These are phyloP conservation scores for Porites divaricata DNA, from an alignment of 92 coral and sea anemone genomes.

Conservation along the genomic window DNA sequence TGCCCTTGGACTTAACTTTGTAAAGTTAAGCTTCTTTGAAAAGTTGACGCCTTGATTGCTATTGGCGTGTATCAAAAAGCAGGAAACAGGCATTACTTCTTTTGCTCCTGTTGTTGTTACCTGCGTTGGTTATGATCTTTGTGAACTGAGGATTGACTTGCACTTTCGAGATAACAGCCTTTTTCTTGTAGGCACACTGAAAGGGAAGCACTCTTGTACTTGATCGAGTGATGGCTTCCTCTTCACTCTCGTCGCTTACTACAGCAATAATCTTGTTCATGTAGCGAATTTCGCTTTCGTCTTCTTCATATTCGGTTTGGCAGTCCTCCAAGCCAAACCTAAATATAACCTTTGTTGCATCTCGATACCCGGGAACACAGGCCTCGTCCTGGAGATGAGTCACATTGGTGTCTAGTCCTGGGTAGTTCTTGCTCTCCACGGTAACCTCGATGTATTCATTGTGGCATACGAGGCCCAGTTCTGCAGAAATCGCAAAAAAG, in stretches of 20 bases:
- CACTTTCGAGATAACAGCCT: conserved; percentile 59
- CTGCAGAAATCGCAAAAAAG: conserved; percentile 29
- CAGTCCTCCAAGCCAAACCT: conserved; percentile 60
- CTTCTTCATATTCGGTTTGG: conserved; percentile 59
- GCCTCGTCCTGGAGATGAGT: conserved; percentile 66
- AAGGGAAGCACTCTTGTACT: conserved; percentile 68
- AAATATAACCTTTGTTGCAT: conserved; percentile 50
- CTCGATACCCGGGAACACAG: conserved; percentile 43
- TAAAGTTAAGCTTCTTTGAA: too few species aligned
- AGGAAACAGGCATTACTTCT: background rate
- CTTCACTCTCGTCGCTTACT: conserved; percentile 17
- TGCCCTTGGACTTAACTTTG: too few species aligned
- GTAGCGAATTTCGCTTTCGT: conserved; percentile 47
- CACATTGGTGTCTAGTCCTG: conserved; percentile 60
- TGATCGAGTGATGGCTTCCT: conserved; percentile 69
- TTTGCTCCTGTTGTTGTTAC: conserved; percentile 27
- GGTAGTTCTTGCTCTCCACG: conserved; percentile 43
- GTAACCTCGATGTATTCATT: conserved; percentile 64
- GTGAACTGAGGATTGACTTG: conserved; percentile 51
- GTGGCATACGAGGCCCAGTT: conserved; percentile 49
- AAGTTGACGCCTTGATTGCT: too few species aligned
- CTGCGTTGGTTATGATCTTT: conserved; percentile 53
- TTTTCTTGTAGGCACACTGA: conserved; percentile 76
- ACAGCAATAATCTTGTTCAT: conserved; percentile 60
- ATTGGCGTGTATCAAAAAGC: too few species aligned